These are phyloP conservation scores for Apocrypta bakeri DNA, from an alignment of 1,140 invertebrate species.

Conservation along the genomic window DNA sequence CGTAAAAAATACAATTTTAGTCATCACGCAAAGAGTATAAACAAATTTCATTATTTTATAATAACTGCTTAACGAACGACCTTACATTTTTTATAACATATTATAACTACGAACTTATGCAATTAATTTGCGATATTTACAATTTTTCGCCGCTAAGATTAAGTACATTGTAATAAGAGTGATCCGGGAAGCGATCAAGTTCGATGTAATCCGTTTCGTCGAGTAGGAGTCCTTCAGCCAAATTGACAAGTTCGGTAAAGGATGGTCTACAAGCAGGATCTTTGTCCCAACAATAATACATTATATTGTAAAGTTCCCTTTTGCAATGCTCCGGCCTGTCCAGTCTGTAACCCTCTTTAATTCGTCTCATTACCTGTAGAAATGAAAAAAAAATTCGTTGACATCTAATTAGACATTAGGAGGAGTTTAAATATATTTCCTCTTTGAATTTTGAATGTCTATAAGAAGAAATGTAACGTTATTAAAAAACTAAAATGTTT, in stretches of 20 bases:
- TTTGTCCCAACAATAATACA: conserved; percentile 95
- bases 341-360: conserved; percentile 86
- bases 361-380: conserved; percentile 78
- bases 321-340: conserved; percentile 93
- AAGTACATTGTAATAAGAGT: conserved; percentile 94
- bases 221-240: conserved; percentile 87
- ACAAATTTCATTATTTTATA: not conserved
- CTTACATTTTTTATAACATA: not conserved
- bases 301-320: conserved; percentile 92
- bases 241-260: conserved; percentile 85
- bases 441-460: no score
- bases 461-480: no score
- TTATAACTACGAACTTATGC: not conserved
- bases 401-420: no score
- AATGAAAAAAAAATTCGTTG: conserved; percentile 47
- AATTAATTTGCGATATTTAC: conserved; percentile 67
- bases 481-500: no score
- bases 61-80: not conserved
- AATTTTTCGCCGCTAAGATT: conserved; percentile 90
- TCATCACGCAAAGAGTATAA: no score
- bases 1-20: not conserved
- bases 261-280: conserved; percentile 85
- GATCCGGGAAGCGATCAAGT: conserved; percentile 92
- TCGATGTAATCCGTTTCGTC: conserved; percentile 95
- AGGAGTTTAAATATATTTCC: not conserved